A percentile compares a stretch with the other conserved stretches of the same genome.
Evolutionary conservation across 1,140 invertebrate genomes (phyloP).

Genomic region (Tetragnatha versicolor): DNA sequence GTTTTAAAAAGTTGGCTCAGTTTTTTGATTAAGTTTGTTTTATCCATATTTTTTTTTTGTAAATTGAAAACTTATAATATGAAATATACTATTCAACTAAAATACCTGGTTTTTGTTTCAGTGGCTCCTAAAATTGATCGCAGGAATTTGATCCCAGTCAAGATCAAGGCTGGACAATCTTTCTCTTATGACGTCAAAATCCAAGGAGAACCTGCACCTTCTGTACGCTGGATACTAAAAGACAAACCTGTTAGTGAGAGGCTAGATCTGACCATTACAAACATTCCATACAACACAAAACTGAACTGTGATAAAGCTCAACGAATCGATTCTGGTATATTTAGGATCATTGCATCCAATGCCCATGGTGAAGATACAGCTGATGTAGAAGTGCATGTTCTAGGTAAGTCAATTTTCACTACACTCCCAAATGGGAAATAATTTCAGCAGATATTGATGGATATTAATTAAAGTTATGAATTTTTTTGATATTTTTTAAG

Average conservation of each 20-base stretch:
- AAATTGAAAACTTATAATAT: too few species aligned
- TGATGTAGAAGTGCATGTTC: slow-evolving; percentile 71
- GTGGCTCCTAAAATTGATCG: slow-evolving; percentile 96
- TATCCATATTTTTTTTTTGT: too few species aligned
- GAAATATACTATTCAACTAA: too few species aligned
- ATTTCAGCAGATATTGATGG: too few species aligned
- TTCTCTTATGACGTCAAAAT: slow-evolving; percentile 63
- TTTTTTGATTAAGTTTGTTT: too few species aligned
- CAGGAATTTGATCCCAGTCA: slow-evolving; percentile 85
- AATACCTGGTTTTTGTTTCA: slow-evolving; percentile 63
- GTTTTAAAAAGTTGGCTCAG: too few species aligned
- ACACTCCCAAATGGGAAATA: too few species aligned
- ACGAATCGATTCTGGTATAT: slow-evolving; percentile 66
- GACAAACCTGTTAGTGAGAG: slow-evolving; percentile 57
- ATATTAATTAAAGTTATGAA: too few species aligned
- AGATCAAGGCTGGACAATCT: slow-evolving; percentile 70
- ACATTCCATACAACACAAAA: slow-evolving; percentile 62
- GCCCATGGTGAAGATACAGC: slow-evolving; percentile 67
- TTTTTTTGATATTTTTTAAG: too few species aligned
- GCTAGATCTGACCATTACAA: slow-evolving; percentile 50
- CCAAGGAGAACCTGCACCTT: slow-evolving; percentile 62
- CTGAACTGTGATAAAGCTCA: slow-evolving; percentile 67
- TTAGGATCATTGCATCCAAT: slow-evolving; percentile 67
- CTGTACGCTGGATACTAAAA: slow-evolving; percentile 60
- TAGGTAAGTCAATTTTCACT: slow-evolving; percentile 68